These are phyloP conservation scores for Rynchops niger DNA, from an alignment of 2,113 vertebrate species.

Conservation along the genomic window DNA sequence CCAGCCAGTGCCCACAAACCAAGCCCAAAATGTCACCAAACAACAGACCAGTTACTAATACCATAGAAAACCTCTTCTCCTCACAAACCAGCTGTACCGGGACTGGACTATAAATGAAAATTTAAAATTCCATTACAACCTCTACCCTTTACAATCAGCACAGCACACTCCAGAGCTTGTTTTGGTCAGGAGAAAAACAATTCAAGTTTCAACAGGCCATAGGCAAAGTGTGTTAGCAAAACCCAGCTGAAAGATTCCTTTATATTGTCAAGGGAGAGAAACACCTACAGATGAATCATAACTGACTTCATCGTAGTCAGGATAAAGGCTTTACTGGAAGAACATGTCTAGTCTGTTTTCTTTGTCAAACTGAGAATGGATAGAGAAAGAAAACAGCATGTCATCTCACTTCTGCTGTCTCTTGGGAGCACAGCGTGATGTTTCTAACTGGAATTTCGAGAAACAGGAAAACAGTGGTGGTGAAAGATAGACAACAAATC, in stretches of 20 bases:
- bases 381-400: neutral
- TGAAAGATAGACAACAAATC: neutral
- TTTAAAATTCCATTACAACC: neutral
- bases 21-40: neutral
- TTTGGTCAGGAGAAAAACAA: neutral
- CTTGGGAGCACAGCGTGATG: neutral
- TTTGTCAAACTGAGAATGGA: neutral
- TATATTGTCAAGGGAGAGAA: neutral
- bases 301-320: neutral
- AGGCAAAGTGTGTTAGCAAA: neutral
- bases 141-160: neutral
- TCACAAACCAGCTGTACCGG: neutral
- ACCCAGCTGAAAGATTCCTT: neutral
- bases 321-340: conserved; percentile 17
- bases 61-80: neutral
- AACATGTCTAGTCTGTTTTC: neutral
- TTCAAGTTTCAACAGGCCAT: neutral
- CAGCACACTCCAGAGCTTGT: neutral
- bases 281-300: conserved; percentile 40
- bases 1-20: neutral
- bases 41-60: neutral
- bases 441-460: neutral
- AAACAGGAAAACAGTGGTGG: neutral
- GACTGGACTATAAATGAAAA: neutral
- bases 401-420: neutral